A percentile compares a stretch with the other conserved stretches of the same genome.
Evolutionary conservation across 2,888 invertebrate species (phyloP).

Genomic region (Lasioglossum lativentre): DNA sequence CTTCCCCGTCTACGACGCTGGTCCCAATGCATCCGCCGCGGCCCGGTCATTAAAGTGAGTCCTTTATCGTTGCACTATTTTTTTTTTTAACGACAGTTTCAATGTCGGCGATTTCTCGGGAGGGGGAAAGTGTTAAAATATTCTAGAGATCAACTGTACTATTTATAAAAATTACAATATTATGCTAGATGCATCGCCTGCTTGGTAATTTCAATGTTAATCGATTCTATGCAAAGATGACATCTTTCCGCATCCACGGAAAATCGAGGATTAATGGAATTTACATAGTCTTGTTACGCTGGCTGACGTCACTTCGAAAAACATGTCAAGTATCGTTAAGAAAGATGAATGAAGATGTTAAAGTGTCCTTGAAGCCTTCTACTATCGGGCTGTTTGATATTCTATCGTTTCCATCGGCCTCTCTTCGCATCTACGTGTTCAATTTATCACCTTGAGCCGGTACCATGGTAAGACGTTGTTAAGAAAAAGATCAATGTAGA

Average conservation of each 20-base stretch:
- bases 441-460: neutral
- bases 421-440: constrained; percentile 5
- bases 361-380: constrained; percentile 3
- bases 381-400: constrained; percentile 13
- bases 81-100: no score
- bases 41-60: no score
- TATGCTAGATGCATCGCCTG: neutral
- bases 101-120: no score
- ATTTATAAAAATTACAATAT: neutral
- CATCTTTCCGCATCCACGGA: neutral
- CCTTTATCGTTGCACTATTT: no score
- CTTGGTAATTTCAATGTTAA: neutral
- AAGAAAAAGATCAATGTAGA: neutral
- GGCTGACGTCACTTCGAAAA: neutral
- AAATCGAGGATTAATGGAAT: neutral
- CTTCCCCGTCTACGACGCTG: no score
- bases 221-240: neutral
- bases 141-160: no score
- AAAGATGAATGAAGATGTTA: constrained; percentile 6
- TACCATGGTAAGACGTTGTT: neutral
- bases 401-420: neutral
- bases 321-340: constrained; percentile 12
- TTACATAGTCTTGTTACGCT: constrained; percentile 1
- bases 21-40: no score
- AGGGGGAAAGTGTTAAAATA: no score